Conservation (phyloP, 2,888 invertebrate genomes). For the Drosophila setosimentum region DNA sequence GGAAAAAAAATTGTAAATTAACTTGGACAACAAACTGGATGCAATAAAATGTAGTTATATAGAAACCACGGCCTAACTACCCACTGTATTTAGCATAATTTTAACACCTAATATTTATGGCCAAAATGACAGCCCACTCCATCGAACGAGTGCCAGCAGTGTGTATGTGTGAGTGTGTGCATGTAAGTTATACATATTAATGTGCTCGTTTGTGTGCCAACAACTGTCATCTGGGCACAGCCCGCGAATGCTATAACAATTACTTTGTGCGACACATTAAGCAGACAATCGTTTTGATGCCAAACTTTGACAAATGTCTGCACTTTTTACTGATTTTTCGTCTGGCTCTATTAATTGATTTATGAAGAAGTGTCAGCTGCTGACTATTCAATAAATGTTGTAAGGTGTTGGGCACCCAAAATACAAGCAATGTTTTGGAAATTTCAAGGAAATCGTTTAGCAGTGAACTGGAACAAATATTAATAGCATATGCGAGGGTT, state of each 20-base stretch:
- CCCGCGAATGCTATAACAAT: constrained; percentile 52
- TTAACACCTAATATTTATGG: constrained; percentile 67
- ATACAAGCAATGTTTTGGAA: constrained; percentile 17
- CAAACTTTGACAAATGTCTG: constrained; percentile 45
- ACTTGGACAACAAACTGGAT: constrained; percentile 44
- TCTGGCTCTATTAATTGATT: constrained; percentile 25
- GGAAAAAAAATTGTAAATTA: constrained; percentile 9
- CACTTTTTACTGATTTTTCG: constrained; percentile 10
- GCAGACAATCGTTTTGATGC: constrained; percentile 45
- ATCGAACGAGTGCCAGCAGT: constrained; percentile 30
- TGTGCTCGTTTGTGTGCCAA: constrained; percentile 64
- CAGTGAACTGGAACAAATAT: constrained; percentile 34
- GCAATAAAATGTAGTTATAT: constrained; percentile 52
- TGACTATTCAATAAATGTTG: constrained; percentile 6
- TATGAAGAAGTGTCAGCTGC: constrained; percentile 16
- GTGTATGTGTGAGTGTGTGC: constrained; percentile 24
- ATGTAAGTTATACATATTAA: constrained; percentile 53
- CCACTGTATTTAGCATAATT: constrained; percentile 69
- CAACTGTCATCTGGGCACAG: constrained; percentile 61
- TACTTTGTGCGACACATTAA: constrained; percentile 54
- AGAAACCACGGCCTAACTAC: constrained; percentile 50
- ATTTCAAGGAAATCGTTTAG: constrained; percentile 47
- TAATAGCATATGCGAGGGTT: constrained; percentile 5
- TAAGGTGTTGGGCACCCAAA: constrained; percentile 19
- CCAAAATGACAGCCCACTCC: constrained; percentile 61